Conservation (phyloP, 2,113 vertebrate species). For the Lampris incognitus region DNA sequence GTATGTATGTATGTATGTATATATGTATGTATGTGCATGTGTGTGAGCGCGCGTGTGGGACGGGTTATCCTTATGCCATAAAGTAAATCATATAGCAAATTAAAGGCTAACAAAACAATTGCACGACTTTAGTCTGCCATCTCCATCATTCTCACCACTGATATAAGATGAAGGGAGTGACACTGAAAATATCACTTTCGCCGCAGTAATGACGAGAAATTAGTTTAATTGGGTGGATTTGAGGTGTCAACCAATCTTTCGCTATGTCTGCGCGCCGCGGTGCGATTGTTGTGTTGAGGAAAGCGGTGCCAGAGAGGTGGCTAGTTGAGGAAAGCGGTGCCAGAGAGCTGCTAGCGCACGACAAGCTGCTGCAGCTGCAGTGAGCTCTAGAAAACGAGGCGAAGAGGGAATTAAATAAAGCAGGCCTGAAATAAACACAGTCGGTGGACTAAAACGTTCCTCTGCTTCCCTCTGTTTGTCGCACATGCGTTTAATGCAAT, state of each 20-base stretch:
- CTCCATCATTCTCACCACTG: conserved; percentile 28
- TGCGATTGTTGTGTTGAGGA: conserved; percentile 3
- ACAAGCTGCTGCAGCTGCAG: conserved; percentile 69
- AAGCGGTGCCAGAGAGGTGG: conserved; percentile 6
- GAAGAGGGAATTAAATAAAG: conserved; percentile 65
- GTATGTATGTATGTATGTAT: not conserved
- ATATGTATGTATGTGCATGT: not conserved
- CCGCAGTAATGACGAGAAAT: not conserved
- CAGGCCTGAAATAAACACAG: conserved; percentile 80
- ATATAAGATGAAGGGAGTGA: not conserved
- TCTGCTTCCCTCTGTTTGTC: conserved; percentile 25
- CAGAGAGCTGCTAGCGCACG: conserved; percentile 44
- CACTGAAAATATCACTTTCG: not conserved
- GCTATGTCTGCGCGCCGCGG: not conserved
- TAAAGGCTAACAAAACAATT: conserved; percentile 6
- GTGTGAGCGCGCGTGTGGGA: not conserved
- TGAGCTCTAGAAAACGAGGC: conserved; percentile 60
- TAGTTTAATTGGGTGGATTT: conserved; percentile 49
- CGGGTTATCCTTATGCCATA: conserved; percentile 13
- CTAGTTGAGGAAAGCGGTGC: too few species aligned
- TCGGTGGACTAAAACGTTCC: conserved; percentile 37
- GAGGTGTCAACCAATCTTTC: conserved; percentile 47
- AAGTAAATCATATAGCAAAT: conserved; percentile 16
- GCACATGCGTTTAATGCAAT: conserved; percentile 28
- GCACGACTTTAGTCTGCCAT: conserved; percentile 56